Evolutionary conservation across 2,797 vertebrate species (phyloP).

Genomic region (Valencia hispanica): DNA sequence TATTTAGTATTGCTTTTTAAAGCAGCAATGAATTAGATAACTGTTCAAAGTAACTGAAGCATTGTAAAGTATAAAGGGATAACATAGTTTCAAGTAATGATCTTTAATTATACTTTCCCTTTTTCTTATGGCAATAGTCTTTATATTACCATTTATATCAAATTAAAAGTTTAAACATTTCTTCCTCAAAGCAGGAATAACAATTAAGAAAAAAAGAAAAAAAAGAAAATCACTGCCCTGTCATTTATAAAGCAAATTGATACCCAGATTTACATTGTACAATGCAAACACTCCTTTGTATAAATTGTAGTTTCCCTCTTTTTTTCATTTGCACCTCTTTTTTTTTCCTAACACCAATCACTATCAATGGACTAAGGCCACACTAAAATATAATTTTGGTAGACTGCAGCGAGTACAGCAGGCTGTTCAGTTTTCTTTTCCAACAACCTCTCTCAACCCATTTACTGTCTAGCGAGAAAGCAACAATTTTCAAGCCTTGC

Average conservation of each 20-base stretch:
- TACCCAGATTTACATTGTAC: not conserved
- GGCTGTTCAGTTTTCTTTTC: not conserved
- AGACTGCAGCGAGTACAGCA: not conserved
- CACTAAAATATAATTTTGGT: not conserved
- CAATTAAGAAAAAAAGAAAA: not conserved
- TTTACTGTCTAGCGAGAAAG: not conserved
- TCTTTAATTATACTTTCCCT: conserved; percentile 26
- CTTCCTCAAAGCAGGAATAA: conserved; percentile 1
- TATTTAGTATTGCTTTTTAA: conserved; percentile 49
- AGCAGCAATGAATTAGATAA: conserved; percentile 53
- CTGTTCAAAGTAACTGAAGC: conserved; percentile 51
- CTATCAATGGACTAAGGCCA: not conserved
- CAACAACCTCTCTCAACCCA: conserved; percentile 10
- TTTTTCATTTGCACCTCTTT: too few species aligned
- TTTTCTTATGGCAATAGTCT: conserved; percentile 20
- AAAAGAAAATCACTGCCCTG: not conserved
- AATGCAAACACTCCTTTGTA: not conserved
- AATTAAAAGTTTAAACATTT: conserved; percentile 1
- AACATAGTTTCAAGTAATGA: conserved; percentile 41
- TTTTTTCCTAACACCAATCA: not conserved
- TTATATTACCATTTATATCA: conserved; percentile 13
- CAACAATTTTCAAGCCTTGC: conserved; percentile 10
- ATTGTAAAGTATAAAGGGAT: conserved; percentile 36
- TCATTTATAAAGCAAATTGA: not conserved
- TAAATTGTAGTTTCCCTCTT: not conserved